phyloP scores from a whole-genome alignment of 1,140 invertebrate genomes.

The Ectropis grisescens region DNA sequence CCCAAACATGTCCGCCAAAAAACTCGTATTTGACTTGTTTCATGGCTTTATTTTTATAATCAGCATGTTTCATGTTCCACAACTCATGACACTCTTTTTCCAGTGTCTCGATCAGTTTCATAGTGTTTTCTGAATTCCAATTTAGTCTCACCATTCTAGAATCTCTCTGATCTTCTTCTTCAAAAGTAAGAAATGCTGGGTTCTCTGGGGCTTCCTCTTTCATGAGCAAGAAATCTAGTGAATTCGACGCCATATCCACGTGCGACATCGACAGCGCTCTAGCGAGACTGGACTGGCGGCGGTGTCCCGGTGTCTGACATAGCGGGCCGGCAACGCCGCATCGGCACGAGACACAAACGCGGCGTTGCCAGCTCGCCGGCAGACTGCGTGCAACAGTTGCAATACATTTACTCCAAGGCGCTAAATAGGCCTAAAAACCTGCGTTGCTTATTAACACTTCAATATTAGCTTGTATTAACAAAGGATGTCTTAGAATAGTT shows the following conservation, averaged over 20 bases:
- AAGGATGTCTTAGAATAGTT: constrained; percentile 7
- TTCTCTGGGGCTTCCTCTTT: no score
- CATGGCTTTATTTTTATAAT: constrained; percentile 30
- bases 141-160: constrained; percentile 4
- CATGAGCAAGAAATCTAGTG: constrained; percentile 7
- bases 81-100: constrained; percentile 47
- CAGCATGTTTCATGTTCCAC: constrained; percentile 43
- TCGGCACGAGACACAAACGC: constrained; percentile 9
- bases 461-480: constrained; percentile 29
- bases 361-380: constrained; percentile 24
- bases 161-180: constrained; percentile 22
- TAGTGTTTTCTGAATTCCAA: constrained; percentile 46
- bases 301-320: constrained; percentile 44
- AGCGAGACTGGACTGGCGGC: constrained; percentile 51
- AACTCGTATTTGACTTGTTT: constrained; percentile 34
- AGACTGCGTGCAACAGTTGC: constrained; percentile 8
- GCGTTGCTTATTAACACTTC: constrained; percentile 19
- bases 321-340: constrained; percentile 41
- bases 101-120: constrained; percentile 38
- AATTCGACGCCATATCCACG: constrained; percentile 41
- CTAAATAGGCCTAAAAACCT: constrained; percentile 19
- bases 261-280: constrained; percentile 33
- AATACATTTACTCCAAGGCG: constrained; percentile 21
- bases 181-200: no score
- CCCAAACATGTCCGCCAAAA: constrained; percentile 36